These are phyloP conservation scores for Hippocampus barbouri DNA, from an alignment of 2,113 vertebrate species.

Conservation along the genomic window DNA sequence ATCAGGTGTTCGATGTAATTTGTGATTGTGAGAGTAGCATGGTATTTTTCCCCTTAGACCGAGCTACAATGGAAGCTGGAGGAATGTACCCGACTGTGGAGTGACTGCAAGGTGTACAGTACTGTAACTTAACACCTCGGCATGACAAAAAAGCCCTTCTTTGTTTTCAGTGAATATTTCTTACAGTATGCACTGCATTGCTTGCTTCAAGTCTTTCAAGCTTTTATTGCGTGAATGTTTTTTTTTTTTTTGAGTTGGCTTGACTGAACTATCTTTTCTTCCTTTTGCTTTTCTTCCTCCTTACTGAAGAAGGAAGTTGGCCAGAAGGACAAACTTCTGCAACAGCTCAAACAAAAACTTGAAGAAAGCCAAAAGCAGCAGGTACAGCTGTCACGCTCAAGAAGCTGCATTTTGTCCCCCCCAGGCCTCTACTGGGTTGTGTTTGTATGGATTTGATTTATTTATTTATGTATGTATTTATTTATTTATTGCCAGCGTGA, in stretches of 20 bases:
- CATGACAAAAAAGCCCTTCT: neutral
- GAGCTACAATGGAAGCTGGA: conserved; percentile 93
- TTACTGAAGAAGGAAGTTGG: conserved; percentile 82
- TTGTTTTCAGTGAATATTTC: neutral
- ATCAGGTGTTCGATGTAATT: neutral
- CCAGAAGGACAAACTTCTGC: conserved; percentile 88
- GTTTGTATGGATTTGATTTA: neutral
- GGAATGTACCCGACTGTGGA: conserved; percentile 81
- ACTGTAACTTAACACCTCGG: neutral
- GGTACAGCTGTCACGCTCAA: conserved; percentile 60
- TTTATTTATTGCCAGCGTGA: conserved; percentile 66
- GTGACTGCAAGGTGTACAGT: conserved; percentile 77
- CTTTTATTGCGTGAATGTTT: neutral
- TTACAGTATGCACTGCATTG: too few species aligned
- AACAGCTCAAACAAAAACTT: conserved; percentile 85
- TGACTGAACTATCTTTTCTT: neutral
- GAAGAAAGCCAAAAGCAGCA: conserved; percentile 86
- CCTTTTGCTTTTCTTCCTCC: neutral
- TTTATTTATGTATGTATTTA: neutral
- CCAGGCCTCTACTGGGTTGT: neutral
- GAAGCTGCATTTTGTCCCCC: neutral
- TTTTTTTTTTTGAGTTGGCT: neutral
- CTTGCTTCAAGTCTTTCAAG: neutral
- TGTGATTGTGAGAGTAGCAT: neutral
- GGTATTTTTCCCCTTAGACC: conserved; percentile 61